These are phyloP conservation scores for Guaruba guarouba DNA, from an alignment of 2,113 vertebrate species.

Conservation along the genomic window DNA sequence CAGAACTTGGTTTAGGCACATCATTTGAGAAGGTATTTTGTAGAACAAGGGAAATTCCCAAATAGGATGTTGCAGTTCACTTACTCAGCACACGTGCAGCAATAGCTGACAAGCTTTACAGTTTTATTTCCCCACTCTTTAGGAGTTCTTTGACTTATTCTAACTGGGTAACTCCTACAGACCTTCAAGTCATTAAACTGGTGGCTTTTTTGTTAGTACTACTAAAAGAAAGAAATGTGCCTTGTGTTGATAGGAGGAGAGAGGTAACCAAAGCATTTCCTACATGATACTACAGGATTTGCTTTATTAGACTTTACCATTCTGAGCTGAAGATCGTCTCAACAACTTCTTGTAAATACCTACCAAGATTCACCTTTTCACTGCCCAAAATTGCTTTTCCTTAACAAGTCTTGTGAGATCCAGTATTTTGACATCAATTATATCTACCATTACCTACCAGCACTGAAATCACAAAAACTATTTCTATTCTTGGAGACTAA, in stretches of 20 bases:
- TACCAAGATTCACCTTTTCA: background rate
- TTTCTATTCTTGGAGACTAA: conserved; percentile 18
- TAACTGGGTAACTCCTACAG: background rate
- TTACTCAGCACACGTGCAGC: background rate
- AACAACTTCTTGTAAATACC: background rate
- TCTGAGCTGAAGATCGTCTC: background rate
- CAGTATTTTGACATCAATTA: background rate
- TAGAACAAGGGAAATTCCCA: background rate
- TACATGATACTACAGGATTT: background rate
- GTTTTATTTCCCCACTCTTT: background rate
- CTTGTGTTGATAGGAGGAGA: background rate
- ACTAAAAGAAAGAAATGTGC: background rate
- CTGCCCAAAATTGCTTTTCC: background rate
- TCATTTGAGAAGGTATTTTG: background rate
- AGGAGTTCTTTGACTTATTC: background rate
- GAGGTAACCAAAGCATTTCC: background rate
- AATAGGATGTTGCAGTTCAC: background rate
- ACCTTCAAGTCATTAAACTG: background rate
- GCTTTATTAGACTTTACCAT: background rate
- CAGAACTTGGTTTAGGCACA: background rate
- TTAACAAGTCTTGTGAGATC: background rate
- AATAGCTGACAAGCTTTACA: background rate
- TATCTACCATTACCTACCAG: background rate
- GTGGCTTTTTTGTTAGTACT: background rate
- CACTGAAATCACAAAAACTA: conserved; percentile 35